These are phyloP conservation scores for Phorcus lineatus DNA, from an alignment of 2,888 invertebrate species.

Conservation along the genomic window DNA sequence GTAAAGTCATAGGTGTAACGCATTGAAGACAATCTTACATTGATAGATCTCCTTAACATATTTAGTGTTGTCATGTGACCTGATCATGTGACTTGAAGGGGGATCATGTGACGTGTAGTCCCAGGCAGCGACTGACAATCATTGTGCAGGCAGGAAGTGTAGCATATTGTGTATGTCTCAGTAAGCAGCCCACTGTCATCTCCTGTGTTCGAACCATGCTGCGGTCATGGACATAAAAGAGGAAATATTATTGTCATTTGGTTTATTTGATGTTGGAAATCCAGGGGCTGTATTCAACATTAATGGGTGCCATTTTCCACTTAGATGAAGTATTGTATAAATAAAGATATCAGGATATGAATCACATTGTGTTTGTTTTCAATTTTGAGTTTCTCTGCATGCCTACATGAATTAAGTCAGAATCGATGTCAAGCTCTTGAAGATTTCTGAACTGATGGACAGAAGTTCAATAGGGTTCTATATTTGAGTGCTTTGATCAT, in stretches of 20 bases:
- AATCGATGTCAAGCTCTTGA: no score
- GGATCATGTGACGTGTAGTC: neutral
- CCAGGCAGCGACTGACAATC: constrained; percentile 18
- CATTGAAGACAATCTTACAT: no score
- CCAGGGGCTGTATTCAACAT: constrained; percentile 21
- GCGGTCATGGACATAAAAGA: neutral
- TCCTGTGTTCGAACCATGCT: neutral
- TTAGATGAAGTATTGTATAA: constrained; percentile 41
- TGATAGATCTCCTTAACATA: no score
- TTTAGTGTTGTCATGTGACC: no score
- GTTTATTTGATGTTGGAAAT: constrained; percentile 20
- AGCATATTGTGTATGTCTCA: neutral
- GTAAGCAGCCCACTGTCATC: neutral
- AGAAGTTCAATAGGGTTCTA: no score
- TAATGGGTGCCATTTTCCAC: constrained; percentile 41
- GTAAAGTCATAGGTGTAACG: no score
- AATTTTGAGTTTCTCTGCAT: neutral
- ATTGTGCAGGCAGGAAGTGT: constrained; percentile 14
- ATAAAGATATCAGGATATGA: constrained; percentile 39
- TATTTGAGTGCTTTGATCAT: no score
- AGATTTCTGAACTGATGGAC: no score
- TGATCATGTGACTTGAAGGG: constrained; percentile 3
- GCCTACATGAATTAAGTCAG: no score
- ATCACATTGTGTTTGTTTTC: neutral
- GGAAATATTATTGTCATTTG: constrained; percentile 11